Base-by-base conservation (phyloP, 2,113 vertebrate genomes). In the Myiozetetes cayanensis region DNA sequence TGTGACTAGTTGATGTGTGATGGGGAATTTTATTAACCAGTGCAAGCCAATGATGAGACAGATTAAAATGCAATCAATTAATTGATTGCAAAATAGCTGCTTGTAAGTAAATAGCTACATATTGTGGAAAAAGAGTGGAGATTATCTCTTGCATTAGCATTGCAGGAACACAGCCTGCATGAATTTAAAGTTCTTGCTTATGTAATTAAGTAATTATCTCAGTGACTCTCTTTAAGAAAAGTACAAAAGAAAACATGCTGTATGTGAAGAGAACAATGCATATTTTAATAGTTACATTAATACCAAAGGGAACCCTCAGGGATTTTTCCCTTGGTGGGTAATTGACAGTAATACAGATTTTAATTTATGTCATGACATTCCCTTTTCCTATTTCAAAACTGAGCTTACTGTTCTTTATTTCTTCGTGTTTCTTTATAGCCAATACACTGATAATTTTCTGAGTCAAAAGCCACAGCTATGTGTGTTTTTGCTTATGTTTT, bases 181-280 rank as follows among this genome's bases (percentile, higher is more conserved):
- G 75, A 87, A 90, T 94, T 77, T 89, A 58, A 92, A 89, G 41
- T 83, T 94, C 33, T 74, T 79, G 25, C 41, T 93, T 63, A 46
- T 58, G 49, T 89, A 92, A 94, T 88, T 91, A 81, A 89, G 74
- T 83, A 74, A 80, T 87, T 79, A 67, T 87, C 76, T 78, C 28
- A 17, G 76, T 78, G 52, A 75, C 23, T 50, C 16, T 71, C 56
- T 59, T 80, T 55, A 79, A 94, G 63, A 88, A 81, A 93, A 92
- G 33, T 85, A 70, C 46, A 82, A 93, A 92, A 81, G 81, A 73
- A 89, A 89, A 58, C 53, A 65, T 52, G 33, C 37, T 85, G 77
- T 43, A 67, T 58, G 43, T 78, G 49, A 74, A 68, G 70, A 86
- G 81, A 90, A 73, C 35, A 93, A 72, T 65, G 47, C 47, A 33